Evolutionary conservation across 2,888 invertebrate species (phyloP), one percentile per base, ranked within the genome.

Genomic region (Nezara viridula): DNA sequence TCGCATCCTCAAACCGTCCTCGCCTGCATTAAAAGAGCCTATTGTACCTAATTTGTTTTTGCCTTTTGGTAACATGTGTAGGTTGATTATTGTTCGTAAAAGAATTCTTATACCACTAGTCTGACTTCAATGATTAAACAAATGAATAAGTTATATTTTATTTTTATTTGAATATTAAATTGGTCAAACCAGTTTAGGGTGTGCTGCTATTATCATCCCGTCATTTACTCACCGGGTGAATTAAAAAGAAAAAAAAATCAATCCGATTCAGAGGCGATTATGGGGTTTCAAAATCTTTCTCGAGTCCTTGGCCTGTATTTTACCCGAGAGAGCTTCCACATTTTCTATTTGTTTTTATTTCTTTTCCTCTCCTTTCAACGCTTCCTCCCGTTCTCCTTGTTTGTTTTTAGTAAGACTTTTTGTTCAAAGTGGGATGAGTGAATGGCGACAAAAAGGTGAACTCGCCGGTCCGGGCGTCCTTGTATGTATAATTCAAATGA

Each of bases 271-370:
- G 37, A 37, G 81, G 44, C n/a, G 44, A 81, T 81, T 81, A 81
- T 47, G 44, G 24, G n/a, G 81, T 86, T 86, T 52, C 86, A 50
- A 37, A 86, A 86, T 55, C 9, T 60, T 50, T 55, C n/a, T 6
- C 10, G 40, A n/a, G 55, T 37, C 86, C 86, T 86, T 86, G 86
- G 86, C 86, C 86, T 40, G 86, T 86, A 86, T 86, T 86, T 86
- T 55, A 55, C 40, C 40, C 60, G 21, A 32, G 86, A 86, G 50
- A 0, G 50, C 32, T 86, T 37, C 44, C 40, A 44, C 44, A 81
- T 81, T 81, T 81, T 81, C 81, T 81, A n/a, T 81, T 81, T 44
- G 44, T 81, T 44, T 44, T 81, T 1, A 7, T 86, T 47, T 47
- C 6, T 47, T 50, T 37, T 32, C 86, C 86, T 12, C 16, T 37